These are phyloP conservation scores for Drosophila anomalata DNA, from an alignment of 2,888 invertebrate genomes.

Conservation along the genomic window DNA sequence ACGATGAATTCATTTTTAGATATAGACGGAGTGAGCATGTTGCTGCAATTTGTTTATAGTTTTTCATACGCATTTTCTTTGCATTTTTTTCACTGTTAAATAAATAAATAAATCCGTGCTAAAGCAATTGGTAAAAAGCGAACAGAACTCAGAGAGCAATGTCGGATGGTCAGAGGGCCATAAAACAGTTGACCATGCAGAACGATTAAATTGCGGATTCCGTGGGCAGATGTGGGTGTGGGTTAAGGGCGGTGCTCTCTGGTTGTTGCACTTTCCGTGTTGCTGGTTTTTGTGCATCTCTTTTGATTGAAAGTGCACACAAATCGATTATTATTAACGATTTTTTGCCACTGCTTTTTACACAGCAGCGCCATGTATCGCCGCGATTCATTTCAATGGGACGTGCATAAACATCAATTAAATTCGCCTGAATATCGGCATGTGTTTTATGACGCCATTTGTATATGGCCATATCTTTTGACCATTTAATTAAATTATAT, in stretches of 20 bases:
- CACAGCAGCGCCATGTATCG: constrained; percentile 5
- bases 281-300: constrained; percentile 45
- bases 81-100: constrained; percentile 14
- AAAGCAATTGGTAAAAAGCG: constrained; percentile 20
- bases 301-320: constrained; percentile 64
- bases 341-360: constrained; percentile 62
- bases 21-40: constrained; percentile 34
- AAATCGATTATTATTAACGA: constrained; percentile 73
- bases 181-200: constrained; percentile 29
- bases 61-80: constrained; percentile 12
- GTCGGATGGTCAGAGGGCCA: constrained; percentile 17
- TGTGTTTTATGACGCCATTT: constrained; percentile 44
- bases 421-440: constrained; percentile 54
- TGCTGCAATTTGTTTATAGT: constrained; percentile 38
- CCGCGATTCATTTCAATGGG: constrained; percentile 61
- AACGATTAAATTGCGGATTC: constrained; percentile 45
- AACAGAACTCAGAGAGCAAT: constrained; percentile 9
- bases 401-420: constrained; percentile 74
- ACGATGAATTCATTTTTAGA: constrained; percentile 22
- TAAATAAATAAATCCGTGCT: constrained; percentile 40
- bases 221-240: constrained; percentile 6
- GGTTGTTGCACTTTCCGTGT: constrained; percentile 26
- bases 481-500: constrained; percentile 67
- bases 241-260: neutral
- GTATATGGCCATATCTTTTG: constrained; percentile 52